phyloP scores from a whole-genome alignment of 2,113 vertebrate genomes.

The Chloebia gouldiae region DNA sequence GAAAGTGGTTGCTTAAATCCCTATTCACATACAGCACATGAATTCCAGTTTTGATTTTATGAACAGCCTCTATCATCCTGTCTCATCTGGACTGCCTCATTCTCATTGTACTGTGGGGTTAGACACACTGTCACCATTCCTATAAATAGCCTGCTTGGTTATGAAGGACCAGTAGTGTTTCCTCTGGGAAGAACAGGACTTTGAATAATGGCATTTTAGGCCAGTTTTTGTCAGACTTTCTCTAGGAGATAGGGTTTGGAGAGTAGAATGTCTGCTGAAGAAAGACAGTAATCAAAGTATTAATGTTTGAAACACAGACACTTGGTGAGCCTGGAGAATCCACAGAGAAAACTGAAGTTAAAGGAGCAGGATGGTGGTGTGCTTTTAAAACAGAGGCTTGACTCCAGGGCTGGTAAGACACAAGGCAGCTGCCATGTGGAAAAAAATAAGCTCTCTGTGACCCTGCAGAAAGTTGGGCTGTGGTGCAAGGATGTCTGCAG shows the following conservation, averaged over 20 bases:
- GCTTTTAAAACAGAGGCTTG: neutral
- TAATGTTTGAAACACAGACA: neutral
- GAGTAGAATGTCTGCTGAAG: neutral
- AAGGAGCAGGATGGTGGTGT: neutral
- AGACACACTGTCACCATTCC: slow-evolving; percentile 26
- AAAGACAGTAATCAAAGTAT: neutral
- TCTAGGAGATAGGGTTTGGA: neutral
- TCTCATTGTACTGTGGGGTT: slow-evolving; percentile 12
- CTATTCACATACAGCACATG: neutral
- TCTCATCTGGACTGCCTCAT: neutral
- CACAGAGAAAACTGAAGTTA: neutral
- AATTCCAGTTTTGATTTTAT: slow-evolving; percentile 37
- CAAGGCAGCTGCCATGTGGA: neutral
- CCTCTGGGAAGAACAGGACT: neutral
- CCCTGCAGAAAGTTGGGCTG: neutral
- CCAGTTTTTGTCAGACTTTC: neutral
- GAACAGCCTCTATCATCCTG: neutral
- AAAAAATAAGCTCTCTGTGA: neutral
- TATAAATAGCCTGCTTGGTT: slow-evolving; percentile 44
- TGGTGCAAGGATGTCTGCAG: neutral
- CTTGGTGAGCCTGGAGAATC: neutral
- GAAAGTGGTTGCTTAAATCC: neutral
- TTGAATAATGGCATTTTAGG: slow-evolving; percentile 3
- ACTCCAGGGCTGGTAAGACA: neutral
- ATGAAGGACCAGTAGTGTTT: slow-evolving; percentile 30